These are phyloP conservation scores for Rattus rattus DNA, from an alignment of 2,113 vertebrate species.

Conservation along the genomic window DNA sequence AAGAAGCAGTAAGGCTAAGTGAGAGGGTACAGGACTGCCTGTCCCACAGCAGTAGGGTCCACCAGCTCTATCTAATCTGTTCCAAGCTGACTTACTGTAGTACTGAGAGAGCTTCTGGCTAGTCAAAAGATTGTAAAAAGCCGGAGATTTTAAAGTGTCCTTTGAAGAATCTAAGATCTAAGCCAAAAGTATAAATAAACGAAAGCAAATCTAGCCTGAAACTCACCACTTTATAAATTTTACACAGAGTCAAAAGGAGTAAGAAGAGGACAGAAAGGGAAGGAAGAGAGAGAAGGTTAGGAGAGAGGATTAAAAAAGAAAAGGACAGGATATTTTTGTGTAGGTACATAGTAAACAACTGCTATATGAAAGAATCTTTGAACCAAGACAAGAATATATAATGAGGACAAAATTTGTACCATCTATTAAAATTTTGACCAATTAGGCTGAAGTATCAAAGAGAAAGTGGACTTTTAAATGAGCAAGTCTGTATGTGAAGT, in stretches of 20 bases:
- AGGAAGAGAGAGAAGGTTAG: neutral
- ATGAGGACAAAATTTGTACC: conserved; percentile 26
- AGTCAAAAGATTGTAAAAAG: conserved; percentile 8
- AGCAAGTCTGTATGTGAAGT: neutral
- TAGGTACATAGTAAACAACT: conserved; percentile 24
- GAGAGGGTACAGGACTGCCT: neutral
- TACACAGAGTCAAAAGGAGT: neutral
- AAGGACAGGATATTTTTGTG: neutral
- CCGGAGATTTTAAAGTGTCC: neutral
- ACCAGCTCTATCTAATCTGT: neutral
- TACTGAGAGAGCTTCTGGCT: neutral
- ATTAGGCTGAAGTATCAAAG: conserved; percentile 53
- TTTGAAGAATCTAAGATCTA: conserved; percentile 43
- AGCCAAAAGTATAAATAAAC: conserved; percentile 37
- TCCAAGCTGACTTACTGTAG: neutral
- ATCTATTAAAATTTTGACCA: conserved; percentile 52
- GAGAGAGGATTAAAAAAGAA: neutral
- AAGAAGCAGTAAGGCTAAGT: neutral
- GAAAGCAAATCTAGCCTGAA: conserved; percentile 12
- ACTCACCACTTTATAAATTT: conserved; percentile 19
- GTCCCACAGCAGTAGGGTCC: neutral
- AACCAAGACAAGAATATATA: conserved; percentile 45
- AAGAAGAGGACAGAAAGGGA: neutral
- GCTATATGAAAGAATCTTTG: conserved; percentile 36
- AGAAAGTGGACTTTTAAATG: conserved; percentile 27